A percentile compares a stretch with the other conserved stretches of the same genome.
These are phyloP conservation scores for Drosophila gunungcola DNA, from an alignment of 1,140 invertebrate species.

Conservation along the genomic window DNA sequence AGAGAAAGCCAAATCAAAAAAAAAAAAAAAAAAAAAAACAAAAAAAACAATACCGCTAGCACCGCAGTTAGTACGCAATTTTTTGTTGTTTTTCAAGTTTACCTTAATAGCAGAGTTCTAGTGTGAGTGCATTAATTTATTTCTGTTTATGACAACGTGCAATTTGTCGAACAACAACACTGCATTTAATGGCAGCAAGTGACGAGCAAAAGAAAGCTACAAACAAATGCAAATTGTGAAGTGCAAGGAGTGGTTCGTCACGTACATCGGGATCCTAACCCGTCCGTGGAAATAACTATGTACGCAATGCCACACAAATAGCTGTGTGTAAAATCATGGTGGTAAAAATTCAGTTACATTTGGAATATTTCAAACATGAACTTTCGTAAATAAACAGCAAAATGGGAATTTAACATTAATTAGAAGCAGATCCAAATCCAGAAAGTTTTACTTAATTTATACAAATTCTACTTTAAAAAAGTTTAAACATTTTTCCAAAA, in stretches of 20 bases:
- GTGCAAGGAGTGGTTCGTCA: conserved; percentile 25
- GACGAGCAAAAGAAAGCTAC: conserved; percentile 20
- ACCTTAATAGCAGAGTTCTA: conserved; percentile 27
- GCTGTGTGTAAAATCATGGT: too few species aligned
- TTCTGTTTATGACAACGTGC: conserved; percentile 61
- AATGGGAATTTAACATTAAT: too few species aligned
- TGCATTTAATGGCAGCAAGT: conserved; percentile 32
- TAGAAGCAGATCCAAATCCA: too few species aligned
- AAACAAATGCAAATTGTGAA: conserved; percentile 25
- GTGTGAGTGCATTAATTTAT: conserved; percentile 33
- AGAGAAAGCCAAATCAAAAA: conserved; percentile 36
- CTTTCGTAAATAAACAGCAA: neutral
- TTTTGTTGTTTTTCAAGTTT: conserved; percentile 39
- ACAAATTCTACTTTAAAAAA: too few species aligned
- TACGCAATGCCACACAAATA: neutral
- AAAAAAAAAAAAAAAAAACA: conserved; percentile 25
- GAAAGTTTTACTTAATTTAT: too few species aligned
- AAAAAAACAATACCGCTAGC: conserved; percentile 49
- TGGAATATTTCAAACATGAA: neutral
- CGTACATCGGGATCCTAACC: conserved; percentile 22
- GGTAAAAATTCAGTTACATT: neutral
- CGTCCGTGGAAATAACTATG: conserved; percentile 1
- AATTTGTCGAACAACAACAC: conserved; percentile 48
- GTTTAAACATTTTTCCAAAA: too few species aligned
- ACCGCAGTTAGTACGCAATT: conserved; percentile 66